Percentiles rank a stretch among this genome's conserved stretches.
Conservation (phyloP, 2,888 invertebrate species). For the Erebia epiphron region DNA sequence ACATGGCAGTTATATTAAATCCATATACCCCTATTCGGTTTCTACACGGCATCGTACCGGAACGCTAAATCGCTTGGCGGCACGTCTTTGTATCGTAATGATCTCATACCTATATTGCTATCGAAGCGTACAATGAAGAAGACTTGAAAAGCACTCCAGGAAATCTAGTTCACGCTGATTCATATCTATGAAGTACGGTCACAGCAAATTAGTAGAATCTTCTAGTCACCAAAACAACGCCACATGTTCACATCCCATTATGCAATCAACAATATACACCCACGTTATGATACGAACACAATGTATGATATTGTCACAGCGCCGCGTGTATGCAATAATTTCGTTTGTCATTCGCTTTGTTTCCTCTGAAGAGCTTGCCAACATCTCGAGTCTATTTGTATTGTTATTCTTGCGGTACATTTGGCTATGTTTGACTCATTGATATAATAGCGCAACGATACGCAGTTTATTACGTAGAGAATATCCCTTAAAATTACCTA, state of each 20-base stretch:
- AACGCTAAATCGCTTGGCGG: too few relatives aligned
- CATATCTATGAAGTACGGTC: neutral
- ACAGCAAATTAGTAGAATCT: neutral
- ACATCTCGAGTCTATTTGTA: conserved; percentile 60
- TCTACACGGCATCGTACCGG: too few relatives aligned
- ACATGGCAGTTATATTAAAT: too few relatives aligned
- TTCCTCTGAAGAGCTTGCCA: conserved; percentile 57
- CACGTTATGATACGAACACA: conserved; percentile 55
- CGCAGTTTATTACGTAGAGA: neutral
- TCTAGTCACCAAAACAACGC: conserved; percentile 7
- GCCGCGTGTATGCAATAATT: conserved; percentile 53
- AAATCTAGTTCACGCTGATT: neutral
- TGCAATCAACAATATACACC: conserved; percentile 40
- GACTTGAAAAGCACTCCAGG: neutral
- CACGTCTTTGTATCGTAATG: too few relatives aligned
- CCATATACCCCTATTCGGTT: too few relatives aligned
- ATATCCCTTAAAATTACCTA: too few relatives aligned
- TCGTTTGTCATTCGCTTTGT: conserved; percentile 65
- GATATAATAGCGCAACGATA: conserved; percentile 11
- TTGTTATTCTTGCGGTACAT: conserved; percentile 29
- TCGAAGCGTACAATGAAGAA: neutral
- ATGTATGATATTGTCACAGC: conserved; percentile 55
- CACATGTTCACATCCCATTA: conserved; percentile 25
- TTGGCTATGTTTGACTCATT: conserved; percentile 4
- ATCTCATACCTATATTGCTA: too few relatives aligned